A percentile compares a stretch with the other conserved stretches of the same genome.
phyloP scores from a whole-genome alignment of 1,140 invertebrate genomes.

The Archegozetes longisetosus region DNA sequence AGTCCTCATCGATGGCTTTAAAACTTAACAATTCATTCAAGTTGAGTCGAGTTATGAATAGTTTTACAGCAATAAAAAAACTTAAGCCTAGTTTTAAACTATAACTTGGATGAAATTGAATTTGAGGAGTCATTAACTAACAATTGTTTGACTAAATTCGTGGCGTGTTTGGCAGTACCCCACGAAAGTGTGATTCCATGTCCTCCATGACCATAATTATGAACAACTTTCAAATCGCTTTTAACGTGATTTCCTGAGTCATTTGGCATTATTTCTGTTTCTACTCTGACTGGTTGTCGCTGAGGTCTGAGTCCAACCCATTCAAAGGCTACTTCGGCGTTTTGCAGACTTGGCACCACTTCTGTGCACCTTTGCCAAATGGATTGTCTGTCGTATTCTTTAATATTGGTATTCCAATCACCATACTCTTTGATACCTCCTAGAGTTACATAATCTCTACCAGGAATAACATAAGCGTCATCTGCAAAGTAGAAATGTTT shows the following conservation, averaged over 20 bases:
- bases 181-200: slow-evolving; percentile 74
- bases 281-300: slow-evolving; percentile 54
- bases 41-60: too few relatives aligned
- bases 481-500: slow-evolving; percentile 71
- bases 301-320: slow-evolving; percentile 61
- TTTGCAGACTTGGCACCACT: slow-evolving; percentile 48
- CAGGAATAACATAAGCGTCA: slow-evolving; percentile 70
- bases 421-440: slow-evolving; percentile 67
- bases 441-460: slow-evolving; percentile 46
- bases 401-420: slow-evolving; percentile 48
- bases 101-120: too few relatives aligned
- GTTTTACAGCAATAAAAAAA: too few relatives aligned
- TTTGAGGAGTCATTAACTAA: too few relatives aligned
- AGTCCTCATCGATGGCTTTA: too few relatives aligned
- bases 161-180: slow-evolving; percentile 59
- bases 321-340: slow-evolving; percentile 36
- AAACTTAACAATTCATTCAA: too few relatives aligned
- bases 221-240: slow-evolving; percentile 42
- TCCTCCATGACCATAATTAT: slow-evolving; percentile 85
- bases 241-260: not conserved
- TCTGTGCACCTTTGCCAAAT: slow-evolving; percentile 55
- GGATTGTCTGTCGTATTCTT: slow-evolving; percentile 47
- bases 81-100: too few relatives aligned
- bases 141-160: slow-evolving; percentile 36
- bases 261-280: slow-evolving; percentile 27